Conservation (phyloP, 2,113 vertebrate species). For the Boulengerochromis microlepis region DNA sequence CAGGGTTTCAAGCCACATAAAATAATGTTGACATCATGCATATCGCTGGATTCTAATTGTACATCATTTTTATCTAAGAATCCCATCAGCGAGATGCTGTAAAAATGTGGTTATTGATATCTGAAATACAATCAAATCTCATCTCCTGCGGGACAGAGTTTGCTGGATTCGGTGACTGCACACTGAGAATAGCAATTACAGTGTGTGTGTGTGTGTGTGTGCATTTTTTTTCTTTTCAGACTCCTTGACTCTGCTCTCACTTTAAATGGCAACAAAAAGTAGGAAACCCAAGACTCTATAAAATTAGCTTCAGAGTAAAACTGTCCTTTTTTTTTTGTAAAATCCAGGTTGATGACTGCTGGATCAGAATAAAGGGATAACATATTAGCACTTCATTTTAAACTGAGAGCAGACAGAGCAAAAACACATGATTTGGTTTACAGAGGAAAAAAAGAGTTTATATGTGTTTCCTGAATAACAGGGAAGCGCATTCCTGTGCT, state of each 20-base stretch:
- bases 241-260: neutral
- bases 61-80: neutral
- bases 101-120: neutral
- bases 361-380: neutral
- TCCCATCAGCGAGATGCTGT: neutral
- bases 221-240: conserved; percentile 1
- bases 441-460: neutral
- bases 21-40: neutral
- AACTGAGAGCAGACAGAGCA: conserved; percentile 13
- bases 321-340: neutral
- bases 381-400: conserved; percentile 30
- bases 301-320: conserved; percentile 2
- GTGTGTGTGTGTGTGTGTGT: neutral
- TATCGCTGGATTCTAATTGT: neutral
- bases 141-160: neutral
- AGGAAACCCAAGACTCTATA: conserved; percentile 7
- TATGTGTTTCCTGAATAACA: conserved; percentile 24
- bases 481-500: conserved; percentile 39
- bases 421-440: conserved; percentile 30
- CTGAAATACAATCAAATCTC: neutral
- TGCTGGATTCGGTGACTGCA: neutral
- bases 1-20: neutral
- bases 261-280: conserved; percentile 5
- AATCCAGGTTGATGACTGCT: conserved; percentile 24
- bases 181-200: neutral